Base-by-base conservation (phyloP, 2,888 invertebrate species). In the Acronicta leporina region DNA sequence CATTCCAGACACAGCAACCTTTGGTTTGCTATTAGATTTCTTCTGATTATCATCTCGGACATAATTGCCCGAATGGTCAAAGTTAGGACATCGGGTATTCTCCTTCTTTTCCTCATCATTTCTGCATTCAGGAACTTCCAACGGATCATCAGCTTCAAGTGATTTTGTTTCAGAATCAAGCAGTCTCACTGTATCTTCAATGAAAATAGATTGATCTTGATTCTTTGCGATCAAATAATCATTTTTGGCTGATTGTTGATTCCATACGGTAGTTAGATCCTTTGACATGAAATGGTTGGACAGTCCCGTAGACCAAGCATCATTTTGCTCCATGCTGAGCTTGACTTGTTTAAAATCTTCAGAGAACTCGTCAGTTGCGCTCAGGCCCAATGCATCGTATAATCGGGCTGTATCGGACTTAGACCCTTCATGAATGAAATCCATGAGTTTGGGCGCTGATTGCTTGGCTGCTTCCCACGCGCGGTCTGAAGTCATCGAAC, bases 391-490 rank as follows among this genome's bases (percentile, higher is more conserved):
- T 25, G 94, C 94, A 62, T 94, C 90, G 67, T 94, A 94, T 49
- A 94, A 83, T 25, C 94, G 85, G n/a, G 93, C 94, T 9, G 94
- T 89, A 52, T 94, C 93, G 11, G 94, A 92, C 68, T 94, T 94
- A 10, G 92, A 90, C 0, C 89, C 94, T 73, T 94, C 94, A 68
- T 94, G 92, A 56, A 94, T 89, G 41, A 92, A 93, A 80, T 94
- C 93, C 86, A 94, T 90, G 40, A 95, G 78, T 76, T 94, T 94
- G 9, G 94, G 94, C 16, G 94, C 94, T 5, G 94, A 92, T 71
- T 92, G 91, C 54, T 94, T 95, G 8, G 94, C 94, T 38, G 94
- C 94, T 82, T 95, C 94, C 94, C 94, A 95, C 41, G 94, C 94
- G 10, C 91, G 89, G 63, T 94, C 94, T 50, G 93, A 92, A 42